Base-by-base conservation (phyloP, 1,140 invertebrate species). In the Lepidurus couesii region DNA sequence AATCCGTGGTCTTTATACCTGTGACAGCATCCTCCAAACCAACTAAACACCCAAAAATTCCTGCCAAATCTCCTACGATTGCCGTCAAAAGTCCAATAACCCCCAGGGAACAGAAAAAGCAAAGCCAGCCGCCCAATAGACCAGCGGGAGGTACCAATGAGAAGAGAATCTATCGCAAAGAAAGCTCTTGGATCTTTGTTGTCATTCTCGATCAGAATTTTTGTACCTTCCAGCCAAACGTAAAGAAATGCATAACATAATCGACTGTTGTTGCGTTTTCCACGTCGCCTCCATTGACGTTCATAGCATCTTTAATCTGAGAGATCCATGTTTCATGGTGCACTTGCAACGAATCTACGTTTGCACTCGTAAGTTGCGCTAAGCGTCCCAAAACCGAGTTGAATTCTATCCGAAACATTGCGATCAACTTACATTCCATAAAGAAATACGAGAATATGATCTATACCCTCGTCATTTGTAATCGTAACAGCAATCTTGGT, bases 221-320 rank as follows among this genome's bases (percentile, higher is more conserved):
- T 34, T 34, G 3, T 73, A 84, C 82, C 82, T 86, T 86, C 91
- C 91, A 91, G 79, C 90, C 89, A 77, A 91, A 87, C 2, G 90
- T 90, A 11, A 92, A 82, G 82, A 91, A 90, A 82, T 92, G 90
- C 87, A 91, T 88, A 44, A 92, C 86, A 76, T 90, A 90, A 81
- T 90, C 89, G 5, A 86, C 47, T 0, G 78, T 81, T 16, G 87
- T 88, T 0, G 90, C 89, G 76, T 86, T 87, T 77, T 89, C 87
- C 1, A 90, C 80, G 81, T 91, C 89, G 9, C 90, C 90, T 9
- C 89, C 90, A 82, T 91, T 91, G 6, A 91, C 89, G 79, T 87
- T 90, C 85, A 91, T 86, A 0, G 90, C 89, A 74, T 88, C 86
- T 76, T 86, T 84, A 75, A 90, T 86, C 82, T 91, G 90, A 78